These are phyloP conservation scores for Dicentrarchus labrax DNA, from an alignment of 2,113 vertebrate species.

Conservation along the genomic window DNA sequence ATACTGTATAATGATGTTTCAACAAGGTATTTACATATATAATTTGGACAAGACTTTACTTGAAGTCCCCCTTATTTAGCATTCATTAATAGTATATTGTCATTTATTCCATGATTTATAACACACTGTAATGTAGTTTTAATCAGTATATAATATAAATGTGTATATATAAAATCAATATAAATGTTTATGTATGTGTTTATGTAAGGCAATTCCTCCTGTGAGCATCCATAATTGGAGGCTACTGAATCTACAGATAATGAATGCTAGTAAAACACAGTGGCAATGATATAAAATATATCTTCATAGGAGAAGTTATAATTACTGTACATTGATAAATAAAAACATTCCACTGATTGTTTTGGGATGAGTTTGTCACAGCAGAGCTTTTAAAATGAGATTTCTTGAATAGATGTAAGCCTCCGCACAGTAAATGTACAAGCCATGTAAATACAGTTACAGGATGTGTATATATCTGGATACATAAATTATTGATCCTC, in stretches of 20 bases:
- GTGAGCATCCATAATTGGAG: background rate
- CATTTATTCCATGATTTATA: background rate
- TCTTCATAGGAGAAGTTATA: background rate
- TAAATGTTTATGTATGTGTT: background rate
- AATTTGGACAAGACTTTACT: background rate
- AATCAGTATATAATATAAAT: too few species aligned
- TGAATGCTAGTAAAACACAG: background rate
- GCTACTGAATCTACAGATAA: background rate
- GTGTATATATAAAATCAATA: too few species aligned
- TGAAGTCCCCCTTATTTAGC: background rate
- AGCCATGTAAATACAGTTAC: background rate
- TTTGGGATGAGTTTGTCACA: background rate
- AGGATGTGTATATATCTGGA: background rate
- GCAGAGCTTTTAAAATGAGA: background rate
- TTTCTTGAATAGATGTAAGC: background rate
- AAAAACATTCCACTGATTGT: background rate
- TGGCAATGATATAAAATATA: background rate
- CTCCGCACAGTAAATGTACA: background rate
- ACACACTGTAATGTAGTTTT: background rate
- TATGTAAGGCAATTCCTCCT: too few species aligned
- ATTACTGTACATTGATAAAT: background rate
- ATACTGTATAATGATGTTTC: background rate
- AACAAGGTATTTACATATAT: background rate
- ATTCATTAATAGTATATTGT: background rate
- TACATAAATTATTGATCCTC: conserved; percentile 13